These are phyloP conservation scores for Pelecanus crispus DNA, from an alignment of 2,113 vertebrate species.

Conservation along the genomic window DNA sequence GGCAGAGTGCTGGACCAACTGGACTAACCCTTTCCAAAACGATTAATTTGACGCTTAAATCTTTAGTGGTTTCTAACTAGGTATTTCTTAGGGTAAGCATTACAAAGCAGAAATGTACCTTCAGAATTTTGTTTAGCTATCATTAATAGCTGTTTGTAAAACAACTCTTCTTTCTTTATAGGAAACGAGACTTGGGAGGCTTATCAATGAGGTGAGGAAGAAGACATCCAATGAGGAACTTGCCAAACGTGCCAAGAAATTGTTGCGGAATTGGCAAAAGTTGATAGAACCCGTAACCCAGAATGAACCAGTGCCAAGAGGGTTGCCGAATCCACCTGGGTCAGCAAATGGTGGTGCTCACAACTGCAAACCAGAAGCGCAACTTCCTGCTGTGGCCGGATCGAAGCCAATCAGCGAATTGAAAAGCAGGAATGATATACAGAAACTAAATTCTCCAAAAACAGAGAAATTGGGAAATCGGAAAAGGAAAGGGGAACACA, in stretches of 20 bases:
- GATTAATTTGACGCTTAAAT: neutral
- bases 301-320: slow-evolving; percentile 75
- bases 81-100: neutral
- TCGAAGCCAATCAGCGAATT: slow-evolving; percentile 82
- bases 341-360: slow-evolving; percentile 84
- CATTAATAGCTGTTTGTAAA: neutral
- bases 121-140: neutral
- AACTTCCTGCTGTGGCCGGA: slow-evolving; percentile 65
- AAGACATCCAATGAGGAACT: slow-evolving; percentile 92
- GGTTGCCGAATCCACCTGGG: slow-evolving; percentile 69
- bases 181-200: slow-evolving; percentile 93
- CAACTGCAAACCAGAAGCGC: slow-evolving; percentile 79
- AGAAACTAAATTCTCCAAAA: slow-evolving; percentile 88
- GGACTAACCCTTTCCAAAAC: neutral
- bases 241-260: slow-evolving; percentile 90
- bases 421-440: slow-evolving; percentile 88
- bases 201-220: slow-evolving; percentile 94
- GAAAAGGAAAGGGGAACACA: slow-evolving; percentile 82
- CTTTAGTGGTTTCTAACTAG: neutral
- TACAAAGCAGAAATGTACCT: neutral
- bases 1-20: neutral
- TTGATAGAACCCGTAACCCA: slow-evolving; percentile 83
- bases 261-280: slow-evolving; percentile 91
- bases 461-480: slow-evolving; percentile 82
- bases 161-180: slow-evolving; percentile 37